Conservation (phyloP, 2,113 vertebrate species). For the Cepphus grylle region DNA sequence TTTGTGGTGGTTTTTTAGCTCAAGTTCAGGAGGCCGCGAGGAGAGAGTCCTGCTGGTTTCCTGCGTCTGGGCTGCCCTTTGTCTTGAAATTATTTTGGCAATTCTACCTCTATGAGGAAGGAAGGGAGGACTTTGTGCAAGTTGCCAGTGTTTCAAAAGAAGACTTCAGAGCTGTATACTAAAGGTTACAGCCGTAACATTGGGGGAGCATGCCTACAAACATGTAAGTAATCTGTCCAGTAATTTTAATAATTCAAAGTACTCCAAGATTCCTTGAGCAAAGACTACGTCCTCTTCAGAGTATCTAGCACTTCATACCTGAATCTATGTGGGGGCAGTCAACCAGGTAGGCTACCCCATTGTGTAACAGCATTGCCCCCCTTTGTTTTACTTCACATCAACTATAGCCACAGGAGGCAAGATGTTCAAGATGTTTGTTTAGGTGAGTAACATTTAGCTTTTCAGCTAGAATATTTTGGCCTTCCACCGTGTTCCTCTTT, state of each 20-base stretch:
- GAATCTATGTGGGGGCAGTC: neutral
- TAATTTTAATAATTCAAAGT: neutral
- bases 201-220: neutral
- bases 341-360: neutral
- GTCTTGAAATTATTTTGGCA: neutral
- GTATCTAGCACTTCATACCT: neutral
- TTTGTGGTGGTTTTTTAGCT: neutral
- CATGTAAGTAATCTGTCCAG: neutral
- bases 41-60: neutral
- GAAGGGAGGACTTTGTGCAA: neutral
- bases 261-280: neutral
- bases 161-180: neutral
- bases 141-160: neutral
- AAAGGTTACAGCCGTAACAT: neutral
- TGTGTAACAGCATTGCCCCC: neutral
- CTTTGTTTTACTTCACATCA: neutral
- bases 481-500: neutral
- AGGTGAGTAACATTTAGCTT: neutral
- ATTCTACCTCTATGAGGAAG: neutral
- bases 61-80: neutral
- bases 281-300: neutral
- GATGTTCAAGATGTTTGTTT: accelerated
- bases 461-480: neutral
- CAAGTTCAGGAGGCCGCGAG: neutral
- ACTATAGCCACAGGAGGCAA: neutral